Percentiles rank a stretch among this genome's conserved stretches.
Evolutionary conservation across 2,888 invertebrate species (phyloP).

Genomic region (Parapristionchus giblindavisi): DNA sequence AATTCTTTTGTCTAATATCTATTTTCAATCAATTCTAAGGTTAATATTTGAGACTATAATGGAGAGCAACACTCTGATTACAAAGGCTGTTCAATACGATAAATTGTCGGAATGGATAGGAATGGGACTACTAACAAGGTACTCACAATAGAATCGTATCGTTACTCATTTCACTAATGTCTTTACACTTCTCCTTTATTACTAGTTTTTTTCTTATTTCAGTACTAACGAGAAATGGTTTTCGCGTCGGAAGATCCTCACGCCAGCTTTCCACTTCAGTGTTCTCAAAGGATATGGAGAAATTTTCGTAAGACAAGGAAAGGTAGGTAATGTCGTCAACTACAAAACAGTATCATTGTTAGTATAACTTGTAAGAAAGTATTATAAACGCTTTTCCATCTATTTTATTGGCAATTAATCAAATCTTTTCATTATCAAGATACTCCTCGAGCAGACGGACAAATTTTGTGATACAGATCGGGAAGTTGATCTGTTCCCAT

Average conservation of each 20-base stretch:
- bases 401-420: too few relatives aligned
- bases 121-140: slow-evolving; percentile 70
- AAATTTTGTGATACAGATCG: slow-evolving; percentile 59
- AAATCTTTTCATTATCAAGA: slow-evolving; percentile 54
- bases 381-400: too few relatives aligned
- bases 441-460: slow-evolving; percentile 69
- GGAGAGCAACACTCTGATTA: slow-evolving; percentile 66
- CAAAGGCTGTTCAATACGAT: slow-evolving; percentile 71
- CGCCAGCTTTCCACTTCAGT: slow-evolving; percentile 74
- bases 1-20: background rate
- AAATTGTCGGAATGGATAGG: slow-evolving; percentile 73
- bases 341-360: too few relatives aligned
- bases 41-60: slow-evolving; percentile 60
- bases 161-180: too few relatives aligned
- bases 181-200: too few relatives aligned
- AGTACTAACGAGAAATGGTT: slow-evolving; percentile 72
- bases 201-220: background rate
- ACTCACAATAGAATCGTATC: background rate
- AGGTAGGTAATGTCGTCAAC: too few relatives aligned
- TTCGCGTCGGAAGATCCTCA: slow-evolving; percentile 71
- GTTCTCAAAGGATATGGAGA: slow-evolving; percentile 70
- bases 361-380: too few relatives aligned
- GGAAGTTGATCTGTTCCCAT: slow-evolving; percentile 72
- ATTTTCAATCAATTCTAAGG: too few relatives aligned
- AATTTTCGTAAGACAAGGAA: slow-evolving; percentile 20